A percentile compares a stretch with the other conserved stretches of the same genome.
phyloP scores from a whole-genome alignment of 2,797 vertebrate species.

The Pangasius macronema region DNA sequence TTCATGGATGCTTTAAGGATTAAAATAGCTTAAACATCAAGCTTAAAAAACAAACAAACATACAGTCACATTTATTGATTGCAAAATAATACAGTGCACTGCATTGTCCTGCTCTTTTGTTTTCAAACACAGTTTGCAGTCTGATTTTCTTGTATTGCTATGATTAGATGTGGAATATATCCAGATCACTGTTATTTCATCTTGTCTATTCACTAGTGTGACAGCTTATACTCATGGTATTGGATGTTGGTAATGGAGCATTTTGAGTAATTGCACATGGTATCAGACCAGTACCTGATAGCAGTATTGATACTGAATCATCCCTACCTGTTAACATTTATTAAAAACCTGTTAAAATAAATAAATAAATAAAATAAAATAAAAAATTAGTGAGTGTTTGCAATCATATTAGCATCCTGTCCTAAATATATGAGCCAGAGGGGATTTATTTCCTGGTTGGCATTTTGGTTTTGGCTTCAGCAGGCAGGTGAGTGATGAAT shows the following conservation, averaged over 20 bases:
- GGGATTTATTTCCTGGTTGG: constrained; percentile 1
- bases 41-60: background rate
- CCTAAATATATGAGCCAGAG: background rate
- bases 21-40: background rate
- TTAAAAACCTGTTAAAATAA: background rate
- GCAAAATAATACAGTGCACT: background rate
- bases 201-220: background rate
- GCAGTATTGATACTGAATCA: too few species aligned
- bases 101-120: background rate
- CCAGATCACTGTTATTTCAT: background rate
- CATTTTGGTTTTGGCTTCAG: constrained; percentile 12
- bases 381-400: background rate
- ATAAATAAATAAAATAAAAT: too few species aligned
- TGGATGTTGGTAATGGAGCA: background rate
- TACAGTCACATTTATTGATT: background rate
- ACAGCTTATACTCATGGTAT: background rate
- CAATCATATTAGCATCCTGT: background rate
- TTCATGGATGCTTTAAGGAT: background rate
- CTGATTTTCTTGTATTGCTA: background rate
- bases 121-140: background rate
- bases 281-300: background rate
- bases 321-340: background rate
- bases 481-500: background rate
- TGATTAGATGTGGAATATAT: background rate
- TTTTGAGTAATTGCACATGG: background rate